Evolutionary conservation across 2,113 vertebrate species (phyloP), one percentile per base, ranked within the genome.

Genomic region (Paramisgurnus dabryanus): DNA sequence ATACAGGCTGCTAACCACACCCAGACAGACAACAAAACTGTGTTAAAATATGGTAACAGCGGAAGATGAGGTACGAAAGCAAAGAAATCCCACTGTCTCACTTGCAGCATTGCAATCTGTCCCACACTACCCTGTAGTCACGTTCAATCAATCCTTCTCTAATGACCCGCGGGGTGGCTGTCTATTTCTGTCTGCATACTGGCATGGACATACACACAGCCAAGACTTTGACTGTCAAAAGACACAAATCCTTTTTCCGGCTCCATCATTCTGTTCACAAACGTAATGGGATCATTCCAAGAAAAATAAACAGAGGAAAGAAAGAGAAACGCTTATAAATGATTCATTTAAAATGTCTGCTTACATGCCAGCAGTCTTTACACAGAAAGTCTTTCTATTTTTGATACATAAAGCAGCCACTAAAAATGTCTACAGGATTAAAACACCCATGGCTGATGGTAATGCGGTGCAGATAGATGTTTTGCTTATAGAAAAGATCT

Each of bases 161-260:
- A 93, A 92, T 89, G 88, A 91, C 87, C 88, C 89, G 92, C 92
- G 91, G 92, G 22, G 92, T 80, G 92, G 92, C 79, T 90, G 88
- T 89, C 92, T 93, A 91, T 93, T 92, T 92, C 89, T 87, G 91
- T 93, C 91, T 76, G 86, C 88, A 82, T 89, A 82, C 86, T 87
- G 84, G 78, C 88, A 87, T 83, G 77, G 82, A 84, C 85, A 89
- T 82, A 49, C 73, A 88, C 87, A 86, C 27, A 87, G 77, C 63
- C 69, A 87, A 82, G 67, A 82, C 82, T 83, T 76, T 87, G 77
- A 85, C 90, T 89, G 76, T 76, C 85, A 80, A 86, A 84, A 89
- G 63, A 83, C 85, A 83, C 84, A 83, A 86, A 83, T 78, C 85
- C 87, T 91, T 90, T 91, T 91, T 89, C 84, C 90, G 88, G 82